Conservation (phyloP, 2,888 invertebrate genomes). For the Drosophila fulvimacula region DNA sequence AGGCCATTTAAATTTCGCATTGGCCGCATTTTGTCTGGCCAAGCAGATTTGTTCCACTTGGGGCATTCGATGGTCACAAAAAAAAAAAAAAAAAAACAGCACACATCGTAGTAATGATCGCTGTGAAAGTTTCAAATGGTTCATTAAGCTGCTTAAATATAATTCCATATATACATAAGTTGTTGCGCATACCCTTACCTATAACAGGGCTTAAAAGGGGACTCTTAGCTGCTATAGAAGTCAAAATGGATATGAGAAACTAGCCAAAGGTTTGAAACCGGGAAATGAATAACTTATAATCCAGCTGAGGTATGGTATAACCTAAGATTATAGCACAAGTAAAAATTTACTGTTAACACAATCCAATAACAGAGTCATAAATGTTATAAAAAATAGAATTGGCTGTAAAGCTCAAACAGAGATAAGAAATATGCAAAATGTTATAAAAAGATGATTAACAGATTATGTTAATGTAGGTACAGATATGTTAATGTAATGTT, state of each 20-base stretch:
- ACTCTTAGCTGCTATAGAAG: slow-evolving; percentile 9
- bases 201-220: slow-evolving; percentile 22
- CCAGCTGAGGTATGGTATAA: too few species aligned
- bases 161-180: slow-evolving; percentile 39
- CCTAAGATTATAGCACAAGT: too few species aligned
- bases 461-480: too few species aligned
- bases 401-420: too few species aligned
- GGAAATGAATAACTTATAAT: not conserved
- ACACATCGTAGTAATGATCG: slow-evolving; percentile 76
- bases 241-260: not conserved
- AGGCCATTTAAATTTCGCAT: slow-evolving; percentile 33
- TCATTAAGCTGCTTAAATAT: slow-evolving; percentile 75
- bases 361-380: too few species aligned
- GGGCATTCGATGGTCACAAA: slow-evolving; percentile 68
- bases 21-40: slow-evolving; percentile 20
- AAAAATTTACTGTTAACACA: too few species aligned
- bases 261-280: not conserved
- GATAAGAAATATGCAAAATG: too few species aligned
- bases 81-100: slow-evolving; percentile 68
- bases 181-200: slow-evolving; percentile 26
- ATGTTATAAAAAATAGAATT: too few species aligned
- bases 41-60: slow-evolving; percentile 74
- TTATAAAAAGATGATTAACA: too few species aligned
- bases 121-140: slow-evolving; percentile 77
- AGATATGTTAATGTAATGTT: too few species aligned